A percentile compares a stretch with the other conserved stretches of the same genome.
phyloP scores from a whole-genome alignment of 2,113 vertebrate genomes.

The Oncorhynchus mykiss region DNA sequence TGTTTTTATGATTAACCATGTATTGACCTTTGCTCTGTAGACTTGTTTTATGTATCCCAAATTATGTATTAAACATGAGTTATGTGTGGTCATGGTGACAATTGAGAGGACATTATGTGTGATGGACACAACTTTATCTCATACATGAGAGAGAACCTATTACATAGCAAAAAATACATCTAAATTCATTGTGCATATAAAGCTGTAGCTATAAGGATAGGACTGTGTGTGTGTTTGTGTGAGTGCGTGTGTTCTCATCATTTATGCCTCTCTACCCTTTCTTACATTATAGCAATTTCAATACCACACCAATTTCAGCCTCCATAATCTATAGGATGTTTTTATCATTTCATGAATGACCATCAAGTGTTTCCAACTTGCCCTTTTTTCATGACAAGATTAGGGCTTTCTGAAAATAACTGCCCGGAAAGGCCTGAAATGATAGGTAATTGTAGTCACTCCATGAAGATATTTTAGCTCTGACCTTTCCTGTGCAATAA shows the following conservation, averaged over 20 bases:
- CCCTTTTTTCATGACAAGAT: conserved; percentile 79
- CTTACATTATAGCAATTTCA: conserved; percentile 48
- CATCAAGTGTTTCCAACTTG: conserved; percentile 69
- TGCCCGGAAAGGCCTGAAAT: conserved; percentile 84
- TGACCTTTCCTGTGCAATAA: conserved; percentile 80
- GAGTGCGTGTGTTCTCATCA: background rate
- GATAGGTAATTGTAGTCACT: conserved; percentile 86
- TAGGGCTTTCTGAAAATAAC: conserved; percentile 83
- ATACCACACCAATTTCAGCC: conserved; percentile 45
- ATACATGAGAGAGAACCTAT: too few relatives aligned
- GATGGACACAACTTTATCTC: background rate
- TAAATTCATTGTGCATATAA: too few relatives aligned
- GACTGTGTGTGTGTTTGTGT: background rate
- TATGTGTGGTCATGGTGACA: background rate
- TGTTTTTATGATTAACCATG: background rate
- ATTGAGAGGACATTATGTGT: background rate
- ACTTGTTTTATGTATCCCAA: too few relatives aligned
- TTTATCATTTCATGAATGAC: conserved; percentile 63
- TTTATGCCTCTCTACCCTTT: conserved; percentile 20
- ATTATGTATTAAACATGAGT: background rate
- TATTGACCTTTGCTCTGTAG: too few relatives aligned
- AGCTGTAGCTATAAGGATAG: too few relatives aligned
- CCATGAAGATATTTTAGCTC: conserved; percentile 69
- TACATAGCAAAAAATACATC: too few relatives aligned
- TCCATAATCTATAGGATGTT: conserved; percentile 54